These are phyloP conservation scores for Pipistrellus kuhlii DNA, from an alignment of 2,797 vertebrate genomes.

Conservation along the genomic window DNA sequence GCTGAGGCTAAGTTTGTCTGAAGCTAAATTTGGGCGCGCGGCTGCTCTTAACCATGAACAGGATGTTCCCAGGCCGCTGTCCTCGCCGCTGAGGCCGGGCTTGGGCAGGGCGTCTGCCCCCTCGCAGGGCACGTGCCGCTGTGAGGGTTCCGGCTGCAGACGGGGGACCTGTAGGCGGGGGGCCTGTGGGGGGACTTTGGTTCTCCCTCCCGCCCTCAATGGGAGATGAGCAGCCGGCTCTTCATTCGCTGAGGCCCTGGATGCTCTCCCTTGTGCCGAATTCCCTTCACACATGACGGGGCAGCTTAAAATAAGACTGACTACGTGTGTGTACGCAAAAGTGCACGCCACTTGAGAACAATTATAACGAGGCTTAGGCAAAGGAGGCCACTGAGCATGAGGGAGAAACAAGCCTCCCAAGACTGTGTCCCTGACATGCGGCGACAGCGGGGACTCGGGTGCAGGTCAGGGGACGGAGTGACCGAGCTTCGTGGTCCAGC, in stretches of 20 bases:
- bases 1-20: neutral
- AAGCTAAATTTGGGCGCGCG: neutral
- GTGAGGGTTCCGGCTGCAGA: neutral
- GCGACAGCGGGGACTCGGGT: neutral
- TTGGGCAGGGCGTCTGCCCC: neutral
- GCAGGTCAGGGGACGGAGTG: neutral
- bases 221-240: neutral
- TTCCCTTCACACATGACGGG: neutral
- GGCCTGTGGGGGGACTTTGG: neutral
- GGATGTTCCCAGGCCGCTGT: neutral
- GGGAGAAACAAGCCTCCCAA: neutral
- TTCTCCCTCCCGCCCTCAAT: neutral
- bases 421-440: neutral
- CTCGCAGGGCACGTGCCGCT: neutral
- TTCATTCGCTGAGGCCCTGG: neutral
- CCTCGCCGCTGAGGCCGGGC: neutral
- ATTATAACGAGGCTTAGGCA: neutral
- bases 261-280: neutral
- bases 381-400: neutral
- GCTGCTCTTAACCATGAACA: neutral
- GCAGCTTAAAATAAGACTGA: conserved; percentile 13
- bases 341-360: neutral
- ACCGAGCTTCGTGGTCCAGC: neutral
- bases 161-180: neutral
- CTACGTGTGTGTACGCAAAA: neutral